A percentile compares a stretch with the other conserved stretches of the same genome.
Conservation (phyloP, 1,140 invertebrate genomes). For the Lepidotrigona ventralis region DNA sequence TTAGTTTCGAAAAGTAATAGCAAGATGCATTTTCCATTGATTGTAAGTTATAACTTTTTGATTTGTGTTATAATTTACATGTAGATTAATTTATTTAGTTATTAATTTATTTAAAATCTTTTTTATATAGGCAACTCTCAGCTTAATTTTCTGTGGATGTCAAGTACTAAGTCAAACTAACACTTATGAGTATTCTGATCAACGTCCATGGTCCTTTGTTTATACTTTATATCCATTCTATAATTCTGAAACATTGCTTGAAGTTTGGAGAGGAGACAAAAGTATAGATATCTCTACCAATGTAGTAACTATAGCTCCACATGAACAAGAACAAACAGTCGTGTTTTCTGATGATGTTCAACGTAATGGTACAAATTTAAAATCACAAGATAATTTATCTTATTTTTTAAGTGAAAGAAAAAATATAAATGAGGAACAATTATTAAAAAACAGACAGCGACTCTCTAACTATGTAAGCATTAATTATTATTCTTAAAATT, state of each 20-base stretch:
- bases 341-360: constrained; percentile 3
- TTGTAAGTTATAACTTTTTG: constrained; percentile 44
- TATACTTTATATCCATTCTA: constrained; percentile 55
- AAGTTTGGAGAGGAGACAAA: constrained; percentile 46
- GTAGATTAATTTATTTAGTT: background rate
- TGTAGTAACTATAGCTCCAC: constrained; percentile 2
- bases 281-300: constrained; percentile 27
- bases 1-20: constrained; percentile 12
- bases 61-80: background rate
- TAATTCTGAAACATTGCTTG: constrained; percentile 51
- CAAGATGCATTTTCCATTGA: constrained; percentile 50
- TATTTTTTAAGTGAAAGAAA: constrained; percentile 16
- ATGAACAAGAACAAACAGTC: background rate
- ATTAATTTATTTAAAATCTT: background rate
- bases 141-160: constrained; percentile 15
- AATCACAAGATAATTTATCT: constrained; percentile 14
- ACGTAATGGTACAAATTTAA: constrained; percentile 5
- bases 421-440: constrained; percentile 25
- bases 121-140: constrained; percentile 4
- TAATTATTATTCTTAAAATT: background rate
- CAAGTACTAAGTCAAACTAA: constrained; percentile 38
- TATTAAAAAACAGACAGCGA: constrained; percentile 26
- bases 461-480: constrained; percentile 38
- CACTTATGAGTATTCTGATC: constrained; percentile 44
- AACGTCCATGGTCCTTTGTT: constrained; percentile 48